Percentiles rank a stretch among this genome's conserved stretches.
Conservation (phyloP, 2,888 invertebrate species). For the Seira musarum region DNA sequence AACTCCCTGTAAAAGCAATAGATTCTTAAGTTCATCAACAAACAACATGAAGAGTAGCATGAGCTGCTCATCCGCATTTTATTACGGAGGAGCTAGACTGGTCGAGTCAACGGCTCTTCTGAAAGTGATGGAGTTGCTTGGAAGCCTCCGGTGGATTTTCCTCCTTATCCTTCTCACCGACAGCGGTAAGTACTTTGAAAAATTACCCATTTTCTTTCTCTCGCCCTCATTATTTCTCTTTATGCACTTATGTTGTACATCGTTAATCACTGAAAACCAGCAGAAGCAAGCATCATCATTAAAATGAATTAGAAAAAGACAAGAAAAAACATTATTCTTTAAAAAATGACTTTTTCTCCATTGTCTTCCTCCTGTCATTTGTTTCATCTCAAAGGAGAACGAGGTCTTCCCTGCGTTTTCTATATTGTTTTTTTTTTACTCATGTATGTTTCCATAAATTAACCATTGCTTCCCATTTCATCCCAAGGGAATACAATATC, state of each 20-base stretch:
- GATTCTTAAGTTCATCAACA: slow-evolving; percentile 9
- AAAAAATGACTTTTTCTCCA: slow-evolving; percentile 4
- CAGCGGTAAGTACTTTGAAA: slow-evolving; percentile 62
- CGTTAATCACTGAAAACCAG: neutral
- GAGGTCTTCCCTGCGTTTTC: no score
- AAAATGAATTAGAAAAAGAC: neutral
- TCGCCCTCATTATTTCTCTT: neutral
- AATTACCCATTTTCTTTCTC: neutral
- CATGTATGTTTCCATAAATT: neutral
- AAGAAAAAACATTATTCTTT: neutral
- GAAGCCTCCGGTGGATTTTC: slow-evolving; percentile 68
- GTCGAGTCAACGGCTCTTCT: slow-evolving; percentile 44
- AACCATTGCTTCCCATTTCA: neutral
- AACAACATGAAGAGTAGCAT: neutral
- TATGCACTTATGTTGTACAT: neutral
- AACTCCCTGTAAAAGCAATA: neutral
- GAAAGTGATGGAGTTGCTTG: slow-evolving; percentile 66
- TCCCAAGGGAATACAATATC: neutral
- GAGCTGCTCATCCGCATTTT: neutral
- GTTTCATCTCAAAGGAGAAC: neutral
- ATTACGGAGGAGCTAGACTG: slow-evolving; percentile 23
- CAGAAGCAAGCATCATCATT: neutral
- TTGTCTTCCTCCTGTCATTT: neutral
- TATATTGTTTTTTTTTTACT: neutral
- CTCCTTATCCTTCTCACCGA: slow-evolving; percentile 68